Evolutionary conservation across 2,888 invertebrate genomes (phyloP), one percentile per base, ranked within the genome.

Genomic region (Drosophila macrospina): DNA sequence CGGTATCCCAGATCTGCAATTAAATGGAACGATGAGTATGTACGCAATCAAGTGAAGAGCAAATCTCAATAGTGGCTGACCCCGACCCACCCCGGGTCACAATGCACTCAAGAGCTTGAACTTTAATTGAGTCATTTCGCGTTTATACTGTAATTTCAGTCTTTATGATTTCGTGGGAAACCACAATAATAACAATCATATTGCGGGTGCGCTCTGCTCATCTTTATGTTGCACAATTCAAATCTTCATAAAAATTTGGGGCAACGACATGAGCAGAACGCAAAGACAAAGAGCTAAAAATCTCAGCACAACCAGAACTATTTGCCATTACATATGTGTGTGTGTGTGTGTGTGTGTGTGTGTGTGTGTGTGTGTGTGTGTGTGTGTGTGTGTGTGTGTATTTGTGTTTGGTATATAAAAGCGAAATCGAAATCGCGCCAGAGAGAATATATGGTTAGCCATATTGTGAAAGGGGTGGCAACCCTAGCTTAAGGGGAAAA

Each of bases 1-100:
- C 92, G n/a, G 91, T 92, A 72, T 92, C 91, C 92, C 92, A 92
- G 56, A 92, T 90, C 92, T 92, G 69, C 1, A 89, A 80, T 37
- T 45, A 41, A 15, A 34, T 15, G 10, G 30, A 5, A 54, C 3
- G 10, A 52, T 50, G 37, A 47, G 47, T 41, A 34, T 24, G 45
- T 42, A 62, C 59, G 50, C 51, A 62, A 62, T 74, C 50, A 57
- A 57, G 32, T 47, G 26, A 6, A 57, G 54, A 47, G 28, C 15
- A 55, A 8, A 44, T 39, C 37, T 50, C 54, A 64, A 41, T 66
- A 44, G 60, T 32, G 52, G 55, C 60, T 64, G 48, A 39, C 30
- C 32, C 45, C 30, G 0, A 10, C 5, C 16, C 34, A n/a, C 16
- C 30, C 24, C n/a, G n/a, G n/a, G n/a, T 2, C 24, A 16, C 15